Evolutionary conservation across 2,113 vertebrate genomes (phyloP), one percentile per base, ranked within the genome.

Genomic region (Trematomus loennbergii): DNA sequence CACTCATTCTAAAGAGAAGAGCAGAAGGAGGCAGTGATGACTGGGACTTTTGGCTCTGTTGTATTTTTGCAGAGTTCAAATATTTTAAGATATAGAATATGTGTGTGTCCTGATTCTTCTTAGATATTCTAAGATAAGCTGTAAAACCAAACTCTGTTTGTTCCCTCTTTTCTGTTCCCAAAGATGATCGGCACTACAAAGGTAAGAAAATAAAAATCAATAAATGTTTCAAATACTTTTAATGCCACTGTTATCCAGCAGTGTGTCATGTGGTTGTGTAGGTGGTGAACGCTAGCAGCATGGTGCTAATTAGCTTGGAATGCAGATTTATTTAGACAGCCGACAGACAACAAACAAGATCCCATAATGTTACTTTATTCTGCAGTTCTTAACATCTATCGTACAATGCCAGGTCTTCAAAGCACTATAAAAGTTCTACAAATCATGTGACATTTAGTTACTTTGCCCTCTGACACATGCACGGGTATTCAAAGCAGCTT

Each of bases 151-250:
- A 80, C 29, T 49, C 10, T 53, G 0, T 61, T 45, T 58, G 17
- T 70, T 7, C 64, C 10, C 17, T 75, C 20, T 59, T 67, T 52
- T 55, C 71, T 67, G 12, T 50, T 49, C 52, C 29, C 16, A 11
- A 22, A 94, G 93, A 94, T 68, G 91, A 94, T 75, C 88, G 92
- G 40, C 87, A 92, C 79, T 88, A 93, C 86, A 92, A 80, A 89
- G 92, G 93, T 94, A 90, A 91, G 89, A 29, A 29, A 29, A 29
- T 29, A 4, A 29, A 29, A 29, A 29, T 29, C 29, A 29, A 29
- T 29, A 29, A 29, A 29, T 29, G 29, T 29, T 29, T 29, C 3
- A 29, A 29, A 29, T 29, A 29, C 29, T 29, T 58, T 17, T 4
- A 55, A 55, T 5, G 11, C 4, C 53, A 5, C 20, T 11, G 46